Conservation (phyloP, 2,113 vertebrate genomes). For the Hemichromis elongatus region DNA sequence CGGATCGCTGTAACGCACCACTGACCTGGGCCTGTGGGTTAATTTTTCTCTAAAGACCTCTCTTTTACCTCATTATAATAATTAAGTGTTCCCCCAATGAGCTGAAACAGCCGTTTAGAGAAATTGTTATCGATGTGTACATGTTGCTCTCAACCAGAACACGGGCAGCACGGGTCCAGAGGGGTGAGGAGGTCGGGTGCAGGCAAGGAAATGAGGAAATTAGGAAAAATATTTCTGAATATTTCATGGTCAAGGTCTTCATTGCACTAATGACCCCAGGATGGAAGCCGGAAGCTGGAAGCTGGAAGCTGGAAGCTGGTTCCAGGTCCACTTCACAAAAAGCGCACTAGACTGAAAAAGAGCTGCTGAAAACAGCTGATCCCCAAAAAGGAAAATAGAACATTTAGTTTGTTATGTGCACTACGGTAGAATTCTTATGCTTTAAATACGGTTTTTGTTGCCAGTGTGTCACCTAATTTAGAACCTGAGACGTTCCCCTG, state of each 20-base stretch:
- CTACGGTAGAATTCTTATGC: not conserved
- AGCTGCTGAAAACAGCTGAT: not conserved
- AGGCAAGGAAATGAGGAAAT: not conserved
- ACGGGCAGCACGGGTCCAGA: slow-evolving; percentile 10
- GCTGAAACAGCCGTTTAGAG: slow-evolving; percentile 47
- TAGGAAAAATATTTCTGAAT: not conserved
- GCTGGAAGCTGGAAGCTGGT: accelerated
- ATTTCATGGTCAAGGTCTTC: not conserved
- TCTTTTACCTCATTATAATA: slow-evolving; percentile 55
- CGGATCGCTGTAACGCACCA: not conserved
- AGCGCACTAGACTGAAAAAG: not conserved
- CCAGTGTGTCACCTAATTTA: not conserved
- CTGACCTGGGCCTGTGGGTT: not conserved
- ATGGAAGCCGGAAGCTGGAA: not conserved
- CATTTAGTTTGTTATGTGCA: not conserved
- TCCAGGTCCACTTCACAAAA: not conserved
- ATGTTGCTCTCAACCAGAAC: slow-evolving; percentile 30
- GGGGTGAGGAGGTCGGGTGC: slow-evolving; percentile 8
- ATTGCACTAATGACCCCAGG: not conserved
- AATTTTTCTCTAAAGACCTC: slow-evolving; percentile 49
- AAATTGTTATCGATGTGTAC: slow-evolving; percentile 48
- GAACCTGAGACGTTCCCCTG: not conserved
- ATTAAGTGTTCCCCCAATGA: slow-evolving; percentile 45
- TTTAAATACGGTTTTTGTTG: not conserved
- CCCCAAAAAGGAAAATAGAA: not conserved